Percentiles rank a stretch among this genome's conserved stretches.
phyloP scores from a whole-genome alignment of 2,797 vertebrate genomes.

The Miichthys miiuy region DNA sequence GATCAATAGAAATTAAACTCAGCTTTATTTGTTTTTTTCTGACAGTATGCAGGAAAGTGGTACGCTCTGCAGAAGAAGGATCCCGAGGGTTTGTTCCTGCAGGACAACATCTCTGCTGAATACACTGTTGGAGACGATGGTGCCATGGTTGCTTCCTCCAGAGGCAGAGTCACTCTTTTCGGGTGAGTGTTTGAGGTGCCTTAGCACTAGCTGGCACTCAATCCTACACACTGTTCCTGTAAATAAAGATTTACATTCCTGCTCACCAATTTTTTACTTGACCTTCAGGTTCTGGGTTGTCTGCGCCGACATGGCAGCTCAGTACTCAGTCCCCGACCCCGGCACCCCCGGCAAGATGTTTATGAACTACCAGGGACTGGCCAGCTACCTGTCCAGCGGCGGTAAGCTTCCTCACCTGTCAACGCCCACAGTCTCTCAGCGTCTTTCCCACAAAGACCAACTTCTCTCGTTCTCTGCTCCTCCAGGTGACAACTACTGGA shows the following conservation, averaged over 20 bases:
- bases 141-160: conserved; percentile 89
- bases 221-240: background rate
- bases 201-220: no score
- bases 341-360: conserved; percentile 90
- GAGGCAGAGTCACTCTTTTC: conserved; percentile 90
- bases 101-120: conserved; percentile 94
- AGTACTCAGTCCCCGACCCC: conserved; percentile 88
- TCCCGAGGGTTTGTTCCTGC: conserved; percentile 93
- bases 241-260: background rate
- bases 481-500: conserved; percentile 95
- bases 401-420: conserved; percentile 76
- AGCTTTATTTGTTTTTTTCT: background rate
- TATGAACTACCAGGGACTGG: conserved; percentile 92
- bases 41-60: conserved; percentile 92
- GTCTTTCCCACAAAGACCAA: background rate
- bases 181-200: conserved; percentile 75
- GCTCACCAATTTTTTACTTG: background rate
- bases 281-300: conserved; percentile 90
- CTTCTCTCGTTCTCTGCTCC: conserved; percentile 29
- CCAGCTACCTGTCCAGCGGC: conserved; percentile 92
- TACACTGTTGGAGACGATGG: conserved; percentile 91
- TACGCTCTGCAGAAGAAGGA: conserved; percentile 94
- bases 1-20: background rate
- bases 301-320: conserved; percentile 92
- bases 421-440: fast-evolving